Evolutionary conservation across 2,113 vertebrate genomes (phyloP).

Genomic region (Peromyscus leucopus): DNA sequence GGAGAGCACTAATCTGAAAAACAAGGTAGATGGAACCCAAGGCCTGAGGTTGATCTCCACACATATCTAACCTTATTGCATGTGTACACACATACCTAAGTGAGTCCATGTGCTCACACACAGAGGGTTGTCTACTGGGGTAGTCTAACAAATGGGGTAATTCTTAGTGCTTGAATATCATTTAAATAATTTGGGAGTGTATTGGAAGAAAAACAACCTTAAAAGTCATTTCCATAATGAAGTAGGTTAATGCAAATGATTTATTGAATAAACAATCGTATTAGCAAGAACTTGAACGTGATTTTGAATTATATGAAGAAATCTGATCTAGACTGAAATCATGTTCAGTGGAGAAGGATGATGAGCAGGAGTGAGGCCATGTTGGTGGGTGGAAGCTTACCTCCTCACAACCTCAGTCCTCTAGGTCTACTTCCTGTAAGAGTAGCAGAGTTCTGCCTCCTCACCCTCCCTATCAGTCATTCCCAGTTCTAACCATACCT

Average conservation of each 20-base stretch:
- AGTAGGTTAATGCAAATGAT: background rate
- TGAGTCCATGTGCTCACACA: background rate
- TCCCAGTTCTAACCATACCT: background rate
- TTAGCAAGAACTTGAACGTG: background rate
- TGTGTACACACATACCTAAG: background rate
- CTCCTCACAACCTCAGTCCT: background rate
- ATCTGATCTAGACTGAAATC: background rate
- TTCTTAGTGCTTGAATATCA: slow-evolving; percentile 44
- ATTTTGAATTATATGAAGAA: background rate
- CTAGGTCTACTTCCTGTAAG: background rate
- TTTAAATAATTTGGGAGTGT: slow-evolving; percentile 52
- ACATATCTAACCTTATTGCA: background rate
- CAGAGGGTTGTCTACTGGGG: background rate
- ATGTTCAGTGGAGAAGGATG: background rate
- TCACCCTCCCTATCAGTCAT: background rate
- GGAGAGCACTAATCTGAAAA: background rate
- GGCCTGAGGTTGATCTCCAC: background rate
- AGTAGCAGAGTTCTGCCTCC: background rate
- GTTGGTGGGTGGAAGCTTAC: background rate
- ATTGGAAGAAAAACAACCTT: background rate
- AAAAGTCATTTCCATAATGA: background rate
- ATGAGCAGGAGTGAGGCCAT: background rate
- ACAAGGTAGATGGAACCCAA: background rate
- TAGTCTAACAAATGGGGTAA: background rate
- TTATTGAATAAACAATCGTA: background rate